Base-by-base conservation (phyloP, 1,140 invertebrate genomes). In the Listronotus bonariensis region DNA sequence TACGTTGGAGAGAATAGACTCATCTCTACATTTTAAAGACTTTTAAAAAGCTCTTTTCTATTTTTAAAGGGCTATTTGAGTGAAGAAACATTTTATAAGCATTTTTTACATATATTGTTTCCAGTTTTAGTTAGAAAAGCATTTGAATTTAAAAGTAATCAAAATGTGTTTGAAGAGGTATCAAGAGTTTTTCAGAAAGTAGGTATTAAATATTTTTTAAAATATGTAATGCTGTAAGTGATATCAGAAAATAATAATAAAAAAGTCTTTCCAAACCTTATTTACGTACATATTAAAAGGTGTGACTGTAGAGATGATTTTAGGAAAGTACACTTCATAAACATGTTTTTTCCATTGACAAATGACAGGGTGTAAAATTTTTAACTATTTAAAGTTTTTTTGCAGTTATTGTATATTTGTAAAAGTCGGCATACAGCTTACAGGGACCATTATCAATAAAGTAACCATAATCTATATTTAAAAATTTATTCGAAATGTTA, bases 121-220 rank as follows among this genome's bases (percentile, higher is more conserved):
- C 55, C 55, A 34, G 42, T 14, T 26, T 65, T 73, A 9, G 62
- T 74, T 15, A 17, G 63, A 14, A 49, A 60, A 49, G 43, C 60
- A 14, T 10, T 46, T 4, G 64, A 72, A 46, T 70, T 69, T 66
- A 11, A 41, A 12, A 42, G 63, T 43, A 31, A 67, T 31, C 20
- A 31, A 49, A 42, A 68, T 54, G 32, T 74, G 17, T 74, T 74
- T 70, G 8, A 61, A 6, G 55, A 64, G 31, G 57, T 67, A 49
- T 65, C 60, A 20, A 59, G 57, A 51, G n/a, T 72, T 18, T 32
- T 74, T 6, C 65, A 74, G 58, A 73, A 68, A 49, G 75, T 77
- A 70, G 59, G 68, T 73, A 53, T 53, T 31, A 40, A 67, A 61
- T 34, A 53, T 18, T 38, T 0, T 20, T 31, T n/a, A n/a, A 58